Percentiles rank a stretch among this genome's conserved stretches.
These are phyloP conservation scores for Enchytraeus crypticus DNA, from an alignment of 2,888 invertebrate species.

Conservation along the genomic window DNA sequence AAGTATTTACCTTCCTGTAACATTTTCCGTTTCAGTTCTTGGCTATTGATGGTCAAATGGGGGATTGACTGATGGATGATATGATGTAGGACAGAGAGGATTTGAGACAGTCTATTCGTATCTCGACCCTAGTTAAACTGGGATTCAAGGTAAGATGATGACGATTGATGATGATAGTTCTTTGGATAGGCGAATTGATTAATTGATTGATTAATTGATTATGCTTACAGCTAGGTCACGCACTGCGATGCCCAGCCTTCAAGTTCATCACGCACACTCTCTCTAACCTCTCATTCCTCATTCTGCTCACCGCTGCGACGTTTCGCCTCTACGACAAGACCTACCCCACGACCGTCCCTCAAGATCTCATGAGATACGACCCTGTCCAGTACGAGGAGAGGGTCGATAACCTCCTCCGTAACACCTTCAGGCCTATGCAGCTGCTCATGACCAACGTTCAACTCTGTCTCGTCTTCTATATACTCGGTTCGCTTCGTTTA, in stretches of 20 bases:
- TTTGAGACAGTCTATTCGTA: no score
- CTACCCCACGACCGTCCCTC: conserved; percentile 27
- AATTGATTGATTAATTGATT: no score
- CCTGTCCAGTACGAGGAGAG: conserved; percentile 32
- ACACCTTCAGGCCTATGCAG: conserved; percentile 38
- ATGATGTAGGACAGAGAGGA: no score
- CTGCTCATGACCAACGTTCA: conserved; percentile 48
- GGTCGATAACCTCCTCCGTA: conserved; percentile 24
- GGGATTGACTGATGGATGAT: no score
- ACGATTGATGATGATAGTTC: no score
- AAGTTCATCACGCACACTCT: conserved; percentile 63
- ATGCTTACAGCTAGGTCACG: conserved; percentile 46
- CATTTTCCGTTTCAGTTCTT: no score
- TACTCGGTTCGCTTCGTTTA: conserved; percentile 40
- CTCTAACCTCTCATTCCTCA: conserved; percentile 60
- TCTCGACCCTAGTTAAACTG: no score
- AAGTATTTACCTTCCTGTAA: no score
- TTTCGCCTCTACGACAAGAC: conserved; percentile 39
- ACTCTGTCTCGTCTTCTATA: conserved; percentile 48
- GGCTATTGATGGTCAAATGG: no score
- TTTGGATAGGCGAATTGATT: no score
- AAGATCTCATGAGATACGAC: conserved; percentile 26
- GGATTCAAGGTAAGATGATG: no score
- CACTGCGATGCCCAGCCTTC: conserved; percentile 58
- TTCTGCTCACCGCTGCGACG: conserved; percentile 61